A percentile compares a stretch with the other conserved stretches of the same genome.
Evolutionary conservation across 2,113 vertebrate genomes (phyloP).

Genomic region (Asarcornis scutulata): DNA sequence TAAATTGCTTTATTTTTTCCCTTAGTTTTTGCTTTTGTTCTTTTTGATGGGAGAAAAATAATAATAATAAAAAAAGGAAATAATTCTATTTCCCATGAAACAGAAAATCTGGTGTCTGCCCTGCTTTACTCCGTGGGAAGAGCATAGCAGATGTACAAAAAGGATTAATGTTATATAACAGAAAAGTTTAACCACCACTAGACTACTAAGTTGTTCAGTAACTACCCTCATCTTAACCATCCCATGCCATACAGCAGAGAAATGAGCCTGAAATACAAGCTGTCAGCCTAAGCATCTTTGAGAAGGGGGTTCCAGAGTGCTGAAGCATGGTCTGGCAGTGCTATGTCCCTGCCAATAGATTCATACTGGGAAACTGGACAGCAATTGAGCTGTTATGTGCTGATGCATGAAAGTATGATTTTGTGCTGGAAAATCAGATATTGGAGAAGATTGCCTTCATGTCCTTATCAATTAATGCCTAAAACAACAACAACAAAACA

Average conservation of each 20-base stretch:
- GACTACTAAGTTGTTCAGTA: background rate
- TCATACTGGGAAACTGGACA: background rate
- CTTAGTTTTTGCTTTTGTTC: background rate
- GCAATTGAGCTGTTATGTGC: background rate
- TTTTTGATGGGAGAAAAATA: background rate
- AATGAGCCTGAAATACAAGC: fast-evolving
- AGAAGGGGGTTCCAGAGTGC: background rate
- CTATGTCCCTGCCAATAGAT: background rate
- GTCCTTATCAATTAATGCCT: background rate
- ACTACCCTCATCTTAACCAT: background rate
- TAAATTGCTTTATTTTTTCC: background rate
- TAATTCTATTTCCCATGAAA: background rate
- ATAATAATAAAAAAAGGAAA: background rate
- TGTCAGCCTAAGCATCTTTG: background rate
- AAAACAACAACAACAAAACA: background rate
- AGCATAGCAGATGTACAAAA: slow-evolving; percentile 13
- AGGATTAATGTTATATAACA: background rate
- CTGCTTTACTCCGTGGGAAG: background rate
- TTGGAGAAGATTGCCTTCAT: background rate
- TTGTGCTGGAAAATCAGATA: background rate
- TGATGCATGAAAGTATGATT: background rate
- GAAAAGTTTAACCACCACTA: background rate
- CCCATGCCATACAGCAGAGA: background rate
- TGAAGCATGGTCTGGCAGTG: background rate
- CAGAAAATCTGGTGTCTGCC: background rate